These are phyloP conservation scores for Acipenser transmontanus DNA, from an alignment of 2,797 vertebrate species.

Conservation along the genomic window DNA sequence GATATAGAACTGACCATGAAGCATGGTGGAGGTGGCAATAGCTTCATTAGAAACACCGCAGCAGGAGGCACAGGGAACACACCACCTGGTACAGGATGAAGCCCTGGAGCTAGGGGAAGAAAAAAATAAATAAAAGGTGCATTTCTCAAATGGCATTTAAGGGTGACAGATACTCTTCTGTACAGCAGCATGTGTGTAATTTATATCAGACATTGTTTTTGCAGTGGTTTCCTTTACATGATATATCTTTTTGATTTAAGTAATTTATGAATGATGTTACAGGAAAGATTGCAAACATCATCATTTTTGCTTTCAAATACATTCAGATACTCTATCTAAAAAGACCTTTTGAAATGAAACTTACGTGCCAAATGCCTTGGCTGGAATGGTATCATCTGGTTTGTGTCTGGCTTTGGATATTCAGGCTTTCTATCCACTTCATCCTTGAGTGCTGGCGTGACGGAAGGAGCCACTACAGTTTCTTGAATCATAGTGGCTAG, in stretches of 20 bases:
- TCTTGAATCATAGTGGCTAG: conserved; percentile 83
- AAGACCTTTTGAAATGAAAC: conserved; percentile 20
- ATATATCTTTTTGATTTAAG: too few relatives aligned
- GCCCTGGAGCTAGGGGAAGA: conserved; percentile 75
- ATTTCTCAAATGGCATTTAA: not conserved
- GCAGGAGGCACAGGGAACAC: conserved; percentile 95
- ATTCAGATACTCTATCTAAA: not conserved
- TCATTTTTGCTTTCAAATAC: too few relatives aligned
- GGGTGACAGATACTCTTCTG: too few relatives aligned
- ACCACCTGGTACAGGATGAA: conserved; percentile 93
- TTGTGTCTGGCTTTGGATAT: conserved; percentile 95
- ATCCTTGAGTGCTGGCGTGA: conserved; percentile 80
- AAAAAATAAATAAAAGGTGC: conserved; percentile 2
- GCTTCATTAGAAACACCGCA: conserved; percentile 93
- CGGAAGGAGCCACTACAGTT: conserved; percentile 84
- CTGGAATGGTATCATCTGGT: conserved; percentile 98
- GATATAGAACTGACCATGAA: conserved; percentile 71
- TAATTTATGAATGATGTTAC: too few relatives aligned
- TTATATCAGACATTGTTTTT: too few relatives aligned
- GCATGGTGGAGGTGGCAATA: conserved; percentile 88
- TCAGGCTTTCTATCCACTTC: conserved; percentile 91
- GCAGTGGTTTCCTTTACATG: too few relatives aligned
- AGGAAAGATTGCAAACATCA: too few relatives aligned
- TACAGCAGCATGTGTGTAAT: too few relatives aligned
- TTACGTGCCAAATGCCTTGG: conserved; percentile 93